phyloP scores from a whole-genome alignment of 2,888 invertebrate genomes.

The Blastobasis lacticolella region DNA sequence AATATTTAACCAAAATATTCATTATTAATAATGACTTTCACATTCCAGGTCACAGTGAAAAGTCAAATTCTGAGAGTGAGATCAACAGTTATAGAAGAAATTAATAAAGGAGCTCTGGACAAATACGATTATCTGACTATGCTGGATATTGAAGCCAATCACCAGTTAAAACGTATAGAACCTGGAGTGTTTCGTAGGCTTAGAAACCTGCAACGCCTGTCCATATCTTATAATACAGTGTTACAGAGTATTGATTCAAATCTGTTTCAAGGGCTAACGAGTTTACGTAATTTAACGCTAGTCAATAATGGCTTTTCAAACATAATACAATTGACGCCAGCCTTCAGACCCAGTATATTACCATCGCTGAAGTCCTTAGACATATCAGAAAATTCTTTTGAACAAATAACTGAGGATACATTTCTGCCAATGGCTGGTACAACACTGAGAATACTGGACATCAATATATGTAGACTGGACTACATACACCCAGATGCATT shows the following conservation, averaged over 20 bases:
- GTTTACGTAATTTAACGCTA: slow-evolving; percentile 62
- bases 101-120: slow-evolving; percentile 56
- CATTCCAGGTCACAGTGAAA: slow-evolving; percentile 45
- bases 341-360: slow-evolving; percentile 51
- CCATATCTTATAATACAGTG: slow-evolving; percentile 71
- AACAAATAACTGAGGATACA: slow-evolving; percentile 47
- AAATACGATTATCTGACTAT: slow-evolving; percentile 43
- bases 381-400: slow-evolving; percentile 70
- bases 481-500: slow-evolving; percentile 67
- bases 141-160: slow-evolving; percentile 72
- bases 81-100: slow-evolving; percentile 59
- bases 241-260: slow-evolving; percentile 52
- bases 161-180: slow-evolving; percentile 58
- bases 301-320: slow-evolving; percentile 71
- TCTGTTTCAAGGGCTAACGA: slow-evolving; percentile 66
- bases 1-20: too few relatives aligned
- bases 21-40: not conserved
- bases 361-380: slow-evolving; percentile 61
- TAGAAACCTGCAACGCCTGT: slow-evolving; percentile 59
- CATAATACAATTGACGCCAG: slow-evolving; percentile 51
- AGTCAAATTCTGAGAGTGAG: slow-evolving; percentile 59
- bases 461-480: slow-evolving; percentile 70
- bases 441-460: slow-evolving; percentile 51
- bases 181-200: slow-evolving; percentile 65
- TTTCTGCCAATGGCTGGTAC: slow-evolving; percentile 63